These are phyloP conservation scores for Symphodus melops DNA, from an alignment of 2,113 vertebrate genomes.

Conservation along the genomic window DNA sequence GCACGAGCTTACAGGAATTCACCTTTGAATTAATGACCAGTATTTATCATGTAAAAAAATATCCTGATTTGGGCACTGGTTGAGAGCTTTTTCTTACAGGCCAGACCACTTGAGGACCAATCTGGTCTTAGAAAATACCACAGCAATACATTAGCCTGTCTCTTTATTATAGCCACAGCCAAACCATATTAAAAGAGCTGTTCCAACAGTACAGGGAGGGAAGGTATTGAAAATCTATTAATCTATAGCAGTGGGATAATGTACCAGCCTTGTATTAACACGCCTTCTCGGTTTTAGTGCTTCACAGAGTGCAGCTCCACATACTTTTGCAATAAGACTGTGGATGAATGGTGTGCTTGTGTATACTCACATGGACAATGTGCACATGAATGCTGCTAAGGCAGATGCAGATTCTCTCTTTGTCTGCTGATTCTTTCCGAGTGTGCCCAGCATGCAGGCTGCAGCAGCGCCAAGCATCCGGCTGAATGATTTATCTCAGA, in stretches of 20 bases:
- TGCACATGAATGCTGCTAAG: conserved; percentile 51
- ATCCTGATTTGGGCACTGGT: conserved; percentile 23
- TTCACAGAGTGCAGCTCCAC: conserved; percentile 50
- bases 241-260: conserved; percentile 38
- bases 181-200: background rate
- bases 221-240: conserved; percentile 19
- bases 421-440: conserved; percentile 46
- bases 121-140: conserved; percentile 57
- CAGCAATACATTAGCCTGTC: conserved; percentile 40
- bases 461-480: conserved; percentile 62
- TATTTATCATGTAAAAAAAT: conserved; percentile 77
- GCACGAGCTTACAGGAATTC: conserved; percentile 66
- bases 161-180: conserved; percentile 24
- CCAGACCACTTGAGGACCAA: conserved; percentile 40
- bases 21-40: conserved; percentile 73
- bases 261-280: conserved; percentile 28
- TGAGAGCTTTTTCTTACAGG: conserved; percentile 31
- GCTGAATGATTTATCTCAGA: conserved; percentile 79
- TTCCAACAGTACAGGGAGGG: conserved; percentile 13
- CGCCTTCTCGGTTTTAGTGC: conserved; percentile 27
- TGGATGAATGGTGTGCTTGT: conserved; percentile 49
- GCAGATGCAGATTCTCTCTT: conserved; percentile 60
- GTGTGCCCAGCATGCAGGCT: conserved; percentile 61
- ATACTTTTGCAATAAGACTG: conserved; percentile 24
- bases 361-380: conserved; percentile 30